Conservation (phyloP, 2,797 vertebrate genomes). For the Huso huso region DNA sequence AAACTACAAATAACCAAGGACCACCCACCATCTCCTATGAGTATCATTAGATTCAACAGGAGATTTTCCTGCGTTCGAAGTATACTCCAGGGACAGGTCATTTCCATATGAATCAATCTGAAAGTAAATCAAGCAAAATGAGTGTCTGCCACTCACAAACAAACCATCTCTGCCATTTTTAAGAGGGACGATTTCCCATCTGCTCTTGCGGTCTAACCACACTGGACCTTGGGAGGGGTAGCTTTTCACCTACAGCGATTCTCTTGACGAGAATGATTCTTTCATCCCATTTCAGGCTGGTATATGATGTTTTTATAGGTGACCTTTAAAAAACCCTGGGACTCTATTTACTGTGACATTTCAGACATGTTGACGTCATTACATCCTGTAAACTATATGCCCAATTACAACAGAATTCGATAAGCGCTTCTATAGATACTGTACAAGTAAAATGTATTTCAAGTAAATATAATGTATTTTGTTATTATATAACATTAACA, state of each 20-base stretch:
- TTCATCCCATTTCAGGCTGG: conserved; percentile 21
- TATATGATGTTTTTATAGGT: no score
- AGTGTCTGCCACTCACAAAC: not conserved
- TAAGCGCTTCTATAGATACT: no score
- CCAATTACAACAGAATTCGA: no score
- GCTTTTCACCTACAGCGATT: conserved; percentile 22
- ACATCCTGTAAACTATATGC: no score
- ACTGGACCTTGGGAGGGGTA: conserved; percentile 22
- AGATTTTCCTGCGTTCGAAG: conserved; percentile 2
- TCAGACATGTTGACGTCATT: no score
- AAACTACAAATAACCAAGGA: no score
- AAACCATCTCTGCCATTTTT: no score
- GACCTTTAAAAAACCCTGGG: no score
- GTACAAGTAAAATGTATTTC: no score
- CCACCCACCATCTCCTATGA: not conserved
- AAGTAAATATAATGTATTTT: no score
- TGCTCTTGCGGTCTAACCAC: conserved; percentile 31
- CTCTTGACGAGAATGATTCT: conserved; percentile 29
- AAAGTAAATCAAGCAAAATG: conserved; percentile 19
- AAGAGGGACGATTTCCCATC: conserved; percentile 7
- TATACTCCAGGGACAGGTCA: conserved; percentile 3
- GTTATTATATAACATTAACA: no score
- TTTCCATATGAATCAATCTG: conserved; percentile 8
- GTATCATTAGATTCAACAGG: not conserved
- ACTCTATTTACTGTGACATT: no score